Evolutionary conservation across 2,888 invertebrate species (phyloP).

Genomic region (Corbicula japonica): DNA sequence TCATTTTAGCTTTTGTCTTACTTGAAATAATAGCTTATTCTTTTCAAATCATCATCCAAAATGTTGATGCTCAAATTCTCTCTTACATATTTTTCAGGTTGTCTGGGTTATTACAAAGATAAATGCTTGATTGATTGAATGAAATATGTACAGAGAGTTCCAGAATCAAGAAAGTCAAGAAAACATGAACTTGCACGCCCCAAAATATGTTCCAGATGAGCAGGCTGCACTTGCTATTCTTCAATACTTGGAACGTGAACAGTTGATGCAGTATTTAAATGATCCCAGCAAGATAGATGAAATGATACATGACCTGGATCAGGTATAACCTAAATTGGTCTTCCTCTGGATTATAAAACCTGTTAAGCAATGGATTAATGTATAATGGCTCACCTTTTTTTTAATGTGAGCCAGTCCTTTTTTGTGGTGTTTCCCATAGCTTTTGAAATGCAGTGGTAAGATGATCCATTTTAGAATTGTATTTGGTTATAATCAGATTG

Average conservation of each 20-base stretch:
- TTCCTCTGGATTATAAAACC: background rate
- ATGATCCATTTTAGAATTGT: background rate
- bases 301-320: conserved; percentile 51
- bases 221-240: conserved; percentile 46
- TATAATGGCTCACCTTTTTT: background rate
- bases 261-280: conserved; percentile 49
- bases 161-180: conserved; percentile 44
- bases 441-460: background rate
- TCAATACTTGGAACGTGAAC: conserved; percentile 47
- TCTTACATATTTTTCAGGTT: too few species aligned
- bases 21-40: too few species aligned
- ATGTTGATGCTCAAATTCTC: too few species aligned
- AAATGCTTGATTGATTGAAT: too few species aligned
- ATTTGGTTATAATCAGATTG: background rate
- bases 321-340: conserved; percentile 32
- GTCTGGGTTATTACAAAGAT: too few species aligned
- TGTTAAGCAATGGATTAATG: background rate
- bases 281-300: conserved; percentile 45
- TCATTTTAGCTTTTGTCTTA: too few species aligned
- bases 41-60: too few species aligned
- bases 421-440: background rate
- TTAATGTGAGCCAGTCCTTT: background rate
- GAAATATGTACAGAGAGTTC: conserved; percentile 59
- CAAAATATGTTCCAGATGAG: conserved; percentile 52
- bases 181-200: conserved; percentile 55